phyloP scores from a whole-genome alignment of 2,797 vertebrate genomes.

The Scomberomorus guttatus region DNA sequence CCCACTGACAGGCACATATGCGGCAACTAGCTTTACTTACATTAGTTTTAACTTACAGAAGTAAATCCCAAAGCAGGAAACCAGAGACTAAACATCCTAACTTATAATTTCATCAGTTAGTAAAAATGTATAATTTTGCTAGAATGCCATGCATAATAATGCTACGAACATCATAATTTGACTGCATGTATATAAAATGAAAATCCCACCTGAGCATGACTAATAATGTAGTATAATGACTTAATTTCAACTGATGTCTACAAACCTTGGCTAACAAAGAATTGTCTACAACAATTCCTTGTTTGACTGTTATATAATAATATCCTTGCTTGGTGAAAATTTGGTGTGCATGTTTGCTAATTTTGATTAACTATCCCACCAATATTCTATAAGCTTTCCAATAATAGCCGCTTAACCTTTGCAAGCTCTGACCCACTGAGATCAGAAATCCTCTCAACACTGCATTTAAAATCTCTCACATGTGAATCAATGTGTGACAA shows the following conservation, averaged over 20 bases:
- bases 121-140: background rate
- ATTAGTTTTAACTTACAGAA: background rate
- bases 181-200: background rate
- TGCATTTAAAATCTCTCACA: background rate
- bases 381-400: background rate
- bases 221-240: background rate
- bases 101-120: background rate
- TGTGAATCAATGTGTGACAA: slow-evolving; percentile 1
- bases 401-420: background rate
- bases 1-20: background rate
- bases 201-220: background rate
- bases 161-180: background rate
- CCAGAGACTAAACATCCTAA: background rate
- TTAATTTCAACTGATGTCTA: background rate
- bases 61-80: background rate
- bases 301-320: background rate
- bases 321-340: background rate
- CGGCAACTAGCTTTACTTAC: background rate
- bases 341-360: background rate
- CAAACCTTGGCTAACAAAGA: background rate
- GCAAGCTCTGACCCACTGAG: background rate
- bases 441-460: slow-evolving; percentile 1
- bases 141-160: background rate
- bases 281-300: background rate
- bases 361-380: background rate